phyloP scores from a whole-genome alignment of 2,113 vertebrate species.

The Furnarius figulus region DNA sequence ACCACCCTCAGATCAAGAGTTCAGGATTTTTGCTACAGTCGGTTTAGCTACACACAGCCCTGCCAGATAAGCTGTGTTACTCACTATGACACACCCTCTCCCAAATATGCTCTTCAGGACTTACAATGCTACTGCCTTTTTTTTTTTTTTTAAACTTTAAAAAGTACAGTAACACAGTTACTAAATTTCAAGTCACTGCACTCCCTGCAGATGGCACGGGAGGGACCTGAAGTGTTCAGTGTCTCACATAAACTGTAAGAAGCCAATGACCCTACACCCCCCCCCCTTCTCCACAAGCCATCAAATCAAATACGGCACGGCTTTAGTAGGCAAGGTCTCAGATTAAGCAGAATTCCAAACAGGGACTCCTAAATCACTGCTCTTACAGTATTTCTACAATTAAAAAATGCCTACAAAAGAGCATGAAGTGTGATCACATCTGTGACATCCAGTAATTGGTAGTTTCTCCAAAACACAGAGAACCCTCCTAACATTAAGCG shows the following conservation, averaged over 20 bases:
- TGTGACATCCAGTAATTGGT: not conserved
- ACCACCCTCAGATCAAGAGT: not conserved
- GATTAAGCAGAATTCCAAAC: not conserved
- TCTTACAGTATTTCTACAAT: not conserved
- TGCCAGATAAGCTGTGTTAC: not conserved
- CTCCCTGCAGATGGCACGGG: not conserved
- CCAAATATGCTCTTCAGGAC: not conserved
- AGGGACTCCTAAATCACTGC: not conserved
- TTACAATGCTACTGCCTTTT: not conserved
- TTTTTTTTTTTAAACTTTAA: not conserved
- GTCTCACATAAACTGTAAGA: not conserved
- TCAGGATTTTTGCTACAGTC: fast-evolving
- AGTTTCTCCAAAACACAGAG: not conserved
- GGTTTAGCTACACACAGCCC: fast-evolving
- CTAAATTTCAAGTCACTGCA: not conserved
- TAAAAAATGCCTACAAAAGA: not conserved
- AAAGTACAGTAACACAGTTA: not conserved
- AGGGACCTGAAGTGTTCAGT: not conserved
- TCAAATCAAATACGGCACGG: not conserved
- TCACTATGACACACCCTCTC: not conserved
- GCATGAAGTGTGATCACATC: not conserved
- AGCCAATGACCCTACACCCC: not conserved
- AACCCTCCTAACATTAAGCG: not conserved
- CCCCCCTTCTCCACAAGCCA: not conserved
- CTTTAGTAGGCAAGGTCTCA: not conserved